phyloP scores from a whole-genome alignment of 2,113 vertebrate species.

The Leptobrachium ailaonicum region DNA sequence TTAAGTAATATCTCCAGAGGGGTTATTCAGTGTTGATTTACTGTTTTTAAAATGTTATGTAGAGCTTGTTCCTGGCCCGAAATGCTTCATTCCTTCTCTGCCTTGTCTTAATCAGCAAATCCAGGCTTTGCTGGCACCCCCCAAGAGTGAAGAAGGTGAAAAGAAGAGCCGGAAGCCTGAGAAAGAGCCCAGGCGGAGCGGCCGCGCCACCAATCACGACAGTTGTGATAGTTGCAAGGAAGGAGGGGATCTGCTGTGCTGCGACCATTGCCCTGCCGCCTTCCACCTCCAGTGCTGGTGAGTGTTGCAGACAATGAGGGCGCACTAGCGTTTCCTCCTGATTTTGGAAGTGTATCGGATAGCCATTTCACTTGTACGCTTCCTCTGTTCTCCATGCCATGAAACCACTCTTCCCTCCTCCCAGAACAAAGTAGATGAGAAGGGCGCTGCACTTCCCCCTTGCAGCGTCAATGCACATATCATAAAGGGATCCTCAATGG shows the following conservation, averaged over 20 bases:
- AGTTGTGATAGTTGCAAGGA: conserved; percentile 96
- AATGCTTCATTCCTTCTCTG: neutral
- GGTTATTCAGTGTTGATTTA: too few species aligned
- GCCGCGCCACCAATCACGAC: conserved; percentile 93
- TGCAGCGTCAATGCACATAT: too few species aligned
- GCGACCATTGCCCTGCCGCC: conserved; percentile 92
- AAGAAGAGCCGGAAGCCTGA: conserved; percentile 84
- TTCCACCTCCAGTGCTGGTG: conserved; percentile 97
- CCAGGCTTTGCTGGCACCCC: conserved; percentile 90
- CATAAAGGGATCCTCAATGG: too few species aligned
- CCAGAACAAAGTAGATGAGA: too few species aligned
- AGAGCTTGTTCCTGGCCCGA: too few species aligned
- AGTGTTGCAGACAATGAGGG: conserved; percentile 51
- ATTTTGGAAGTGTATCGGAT: too few species aligned
- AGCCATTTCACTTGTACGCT: too few species aligned
- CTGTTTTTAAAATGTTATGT: too few species aligned
- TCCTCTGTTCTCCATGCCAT: too few species aligned
- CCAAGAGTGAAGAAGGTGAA: conserved; percentile 88
- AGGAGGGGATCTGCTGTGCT: conserved; percentile 91
- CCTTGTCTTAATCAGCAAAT: conserved; percentile 76
- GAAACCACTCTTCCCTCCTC: too few species aligned
- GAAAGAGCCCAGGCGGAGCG: conserved; percentile 87
- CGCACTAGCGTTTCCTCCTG: neutral
- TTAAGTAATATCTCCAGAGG: too few species aligned
- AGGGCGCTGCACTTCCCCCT: too few species aligned